Evolutionary conservation across 2,888 invertebrate genomes (phyloP).

Genomic region (Leucozona laternaria): DNA sequence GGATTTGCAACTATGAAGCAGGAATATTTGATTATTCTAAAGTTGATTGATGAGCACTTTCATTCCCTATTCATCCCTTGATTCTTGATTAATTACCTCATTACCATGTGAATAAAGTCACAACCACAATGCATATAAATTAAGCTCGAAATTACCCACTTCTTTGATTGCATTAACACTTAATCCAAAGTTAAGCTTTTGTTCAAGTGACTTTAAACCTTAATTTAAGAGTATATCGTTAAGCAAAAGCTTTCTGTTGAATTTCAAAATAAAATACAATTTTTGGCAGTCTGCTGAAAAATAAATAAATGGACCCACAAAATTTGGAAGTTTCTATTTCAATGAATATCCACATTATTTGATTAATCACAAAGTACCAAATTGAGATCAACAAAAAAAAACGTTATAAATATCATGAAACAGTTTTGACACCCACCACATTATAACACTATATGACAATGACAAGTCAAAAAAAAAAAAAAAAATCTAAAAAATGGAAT

Average conservation of each 20-base stretch:
- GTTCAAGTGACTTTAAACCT: constrained; percentile 56
- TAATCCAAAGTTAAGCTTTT: constrained; percentile 64
- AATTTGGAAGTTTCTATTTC: constrained; percentile 43
- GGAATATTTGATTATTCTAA: constrained; percentile 21
- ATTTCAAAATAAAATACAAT: not conserved
- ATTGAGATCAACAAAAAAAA: constrained; percentile 11
- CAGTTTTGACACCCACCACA: constrained; percentile 57
- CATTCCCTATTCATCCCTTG: constrained; percentile 45
- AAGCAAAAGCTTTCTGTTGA: constrained; percentile 1
- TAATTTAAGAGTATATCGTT: constrained; percentile 49
- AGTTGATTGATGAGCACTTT: constrained; percentile 61
- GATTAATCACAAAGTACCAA: constrained; percentile 52
- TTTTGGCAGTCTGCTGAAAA: constrained; percentile 21
- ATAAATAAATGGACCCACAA: constrained; percentile 10
- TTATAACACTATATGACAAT: constrained; percentile 29
- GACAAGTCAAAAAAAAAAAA: constrained; percentile 47
- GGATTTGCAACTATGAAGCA: not conserved
- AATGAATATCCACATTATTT: constrained; percentile 52
- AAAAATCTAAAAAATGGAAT: constrained; percentile 20
- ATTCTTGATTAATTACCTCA: constrained; percentile 70
- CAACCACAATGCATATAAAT: constrained; percentile 46
- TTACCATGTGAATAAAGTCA: constrained; percentile 66
- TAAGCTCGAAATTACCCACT: constrained; percentile 38
- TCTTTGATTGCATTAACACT: not conserved
- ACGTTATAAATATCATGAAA: constrained; percentile 20